These are phyloP conservation scores for Ichneumon xanthorius DNA, from an alignment of 2,888 invertebrate genomes.

Conservation along the genomic window DNA sequence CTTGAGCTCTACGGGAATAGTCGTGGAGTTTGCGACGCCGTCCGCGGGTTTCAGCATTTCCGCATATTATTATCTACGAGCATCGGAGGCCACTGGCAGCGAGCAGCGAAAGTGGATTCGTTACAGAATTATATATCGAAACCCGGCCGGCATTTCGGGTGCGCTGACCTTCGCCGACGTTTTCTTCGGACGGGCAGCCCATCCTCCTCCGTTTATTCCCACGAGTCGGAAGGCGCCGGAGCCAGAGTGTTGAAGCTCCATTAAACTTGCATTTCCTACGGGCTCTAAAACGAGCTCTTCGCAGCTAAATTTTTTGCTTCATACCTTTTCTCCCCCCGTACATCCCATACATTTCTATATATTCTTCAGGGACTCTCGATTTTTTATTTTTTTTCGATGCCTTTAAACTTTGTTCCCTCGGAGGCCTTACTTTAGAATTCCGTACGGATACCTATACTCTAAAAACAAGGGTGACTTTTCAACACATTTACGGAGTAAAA, in stretches of 20 bases:
- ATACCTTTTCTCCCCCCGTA: not conserved
- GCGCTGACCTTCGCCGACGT: constrained; percentile 25
- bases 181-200: constrained; percentile 5
- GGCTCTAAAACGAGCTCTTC: not conserved
- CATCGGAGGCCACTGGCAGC: constrained; percentile 1
- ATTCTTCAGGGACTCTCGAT: constrained; percentile 3
- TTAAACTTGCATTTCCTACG: constrained; percentile 50
- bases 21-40: constrained; percentile 7
- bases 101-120: not conserved
- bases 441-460: not conserved
- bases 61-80: constrained; percentile 22
- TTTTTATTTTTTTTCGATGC: not conserved
- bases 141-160: not conserved
- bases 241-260: constrained; percentile 33
- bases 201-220: constrained; percentile 24
- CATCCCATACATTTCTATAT: not conserved
- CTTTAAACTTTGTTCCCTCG: not conserved
- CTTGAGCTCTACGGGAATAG: constrained; percentile 51
- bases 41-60: constrained; percentile 48
- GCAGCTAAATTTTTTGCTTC: not conserved
- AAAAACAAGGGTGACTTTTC: not conserved
- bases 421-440: not conserved
- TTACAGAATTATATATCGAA: not conserved
- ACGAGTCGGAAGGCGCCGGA: constrained; percentile 16
- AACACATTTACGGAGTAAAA: not conserved